Evolutionary conservation across 2,113 vertebrate genomes (phyloP).

Genomic region (Nannobrachium achirus): DNA sequence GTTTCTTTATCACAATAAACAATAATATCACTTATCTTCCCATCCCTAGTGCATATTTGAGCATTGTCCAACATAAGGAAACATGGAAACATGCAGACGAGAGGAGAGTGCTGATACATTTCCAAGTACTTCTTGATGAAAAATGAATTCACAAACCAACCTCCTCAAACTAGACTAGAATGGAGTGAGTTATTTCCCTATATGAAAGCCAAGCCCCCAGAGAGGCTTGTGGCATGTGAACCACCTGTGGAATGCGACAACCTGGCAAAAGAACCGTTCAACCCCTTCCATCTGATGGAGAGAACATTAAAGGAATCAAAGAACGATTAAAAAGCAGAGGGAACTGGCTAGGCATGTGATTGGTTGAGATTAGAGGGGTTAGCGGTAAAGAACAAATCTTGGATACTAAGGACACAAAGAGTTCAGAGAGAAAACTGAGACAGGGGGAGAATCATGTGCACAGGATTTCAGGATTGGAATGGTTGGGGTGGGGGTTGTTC

Average conservation of each 20-base stretch:
- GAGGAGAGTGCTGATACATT: no score
- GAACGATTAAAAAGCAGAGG: neutral
- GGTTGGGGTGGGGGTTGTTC: conserved; percentile 11
- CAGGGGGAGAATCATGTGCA: conserved; percentile 60
- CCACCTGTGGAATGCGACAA: conserved; percentile 18
- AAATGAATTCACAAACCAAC: conserved; percentile 4
- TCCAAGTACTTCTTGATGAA: conserved; percentile 6
- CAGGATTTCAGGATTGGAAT: conserved; percentile 41
- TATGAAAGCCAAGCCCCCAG: neutral
- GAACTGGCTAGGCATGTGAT: conserved; percentile 37
- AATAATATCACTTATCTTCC: no score
- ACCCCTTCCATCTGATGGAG: neutral
- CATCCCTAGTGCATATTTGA: no score
- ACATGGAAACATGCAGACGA: conserved; percentile 10
- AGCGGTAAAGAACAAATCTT: conserved; percentile 2
- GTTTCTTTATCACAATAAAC: no score
- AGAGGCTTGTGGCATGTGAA: conserved; percentile 34
- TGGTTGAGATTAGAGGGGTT: conserved; percentile 27
- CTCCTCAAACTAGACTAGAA: neutral
- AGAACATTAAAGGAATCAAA: conserved; percentile 16
- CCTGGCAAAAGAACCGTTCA: conserved; percentile 5
- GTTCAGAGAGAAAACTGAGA: conserved; percentile 6
- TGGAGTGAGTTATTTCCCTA: neutral
- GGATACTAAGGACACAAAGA: conserved; percentile 4
- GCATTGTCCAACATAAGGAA: neutral